Base-by-base conservation (phyloP, 1,140 invertebrate species). In the Drosophila santomea region DNA sequence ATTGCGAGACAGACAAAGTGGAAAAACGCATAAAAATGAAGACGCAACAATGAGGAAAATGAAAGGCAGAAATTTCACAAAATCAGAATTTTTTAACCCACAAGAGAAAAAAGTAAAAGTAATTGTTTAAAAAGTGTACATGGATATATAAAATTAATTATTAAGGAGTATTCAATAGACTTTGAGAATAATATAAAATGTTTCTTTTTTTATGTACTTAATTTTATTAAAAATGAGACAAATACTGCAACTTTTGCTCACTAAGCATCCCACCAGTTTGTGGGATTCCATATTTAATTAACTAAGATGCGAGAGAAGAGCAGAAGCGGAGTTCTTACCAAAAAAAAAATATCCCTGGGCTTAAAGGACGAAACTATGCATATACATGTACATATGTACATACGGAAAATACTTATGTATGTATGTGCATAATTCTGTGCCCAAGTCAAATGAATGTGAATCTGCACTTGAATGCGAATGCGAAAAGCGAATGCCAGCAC, bases 1-100 rank as follows among this genome's bases (percentile, higher is more conserved):
- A 88, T 79, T 86, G 62, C 71, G 83, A 73, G 79, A 58, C 84
- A 88, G 67, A 73, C 79, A 80, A 83, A 83, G 74, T 79, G 75
- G 83, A 72, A 79, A 88, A 83, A 79, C 82, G 83, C 82, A 86
- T 83, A 86, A 82, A 76, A 79, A 54, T 67, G 52, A 86, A 67
- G 47, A 48, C 69, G 58, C 67, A 78, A 83, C 69, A 88, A 86
- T 81, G 67, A 72, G 25, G 45, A 20, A 64, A 78, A 58, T 51
- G 32, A 43, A 51, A 15, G 41, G 36, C 32, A 23, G 12, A 25
- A 72, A 55, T 47, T n/a, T 44, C 38, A 43, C 11, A 12, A 69
- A 35, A 47, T 17, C 32, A 25, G 25, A 25, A 36, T 54, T 11
- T 7, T 28, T 20, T 32, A 38, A 17, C 17, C 35, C 23, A 52